phyloP scores from a whole-genome alignment of 2,888 invertebrate genomes.

The Agrochola circellaris region DNA sequence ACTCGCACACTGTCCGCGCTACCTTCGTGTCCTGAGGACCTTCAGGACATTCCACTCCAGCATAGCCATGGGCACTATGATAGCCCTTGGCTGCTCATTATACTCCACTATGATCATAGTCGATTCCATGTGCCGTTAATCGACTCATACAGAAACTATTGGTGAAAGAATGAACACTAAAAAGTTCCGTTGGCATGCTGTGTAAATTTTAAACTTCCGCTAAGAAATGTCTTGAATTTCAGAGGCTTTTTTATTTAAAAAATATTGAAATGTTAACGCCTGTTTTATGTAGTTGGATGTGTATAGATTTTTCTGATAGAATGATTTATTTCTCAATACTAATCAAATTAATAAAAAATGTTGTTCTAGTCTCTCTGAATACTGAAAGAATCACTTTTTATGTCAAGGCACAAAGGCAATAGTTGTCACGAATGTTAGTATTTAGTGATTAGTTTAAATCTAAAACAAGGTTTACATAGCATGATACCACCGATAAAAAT shows the following conservation, averaged over 20 bases:
- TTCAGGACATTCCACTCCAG: constrained; percentile 95
- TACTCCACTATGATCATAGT: constrained; percentile 88
- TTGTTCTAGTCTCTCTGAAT: background rate
- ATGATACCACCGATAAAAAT: constrained; percentile 61
- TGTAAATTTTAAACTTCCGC: constrained; percentile 54
- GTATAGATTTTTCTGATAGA: background rate
- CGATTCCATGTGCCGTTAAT: constrained; percentile 85
- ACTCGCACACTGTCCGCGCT: constrained; percentile 94
- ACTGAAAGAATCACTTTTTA: constrained; percentile 19
- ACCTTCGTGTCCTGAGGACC: constrained; percentile 93
- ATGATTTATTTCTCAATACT: constrained; percentile 13
- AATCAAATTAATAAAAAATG: constrained; percentile 23
- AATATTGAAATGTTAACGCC: constrained; percentile 18
- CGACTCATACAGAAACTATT: constrained; percentile 41
- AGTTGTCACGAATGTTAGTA: constrained; percentile 26
- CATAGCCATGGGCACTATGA: constrained; percentile 95
- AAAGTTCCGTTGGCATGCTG: constrained; percentile 62
- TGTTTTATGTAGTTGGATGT: constrained; percentile 24
- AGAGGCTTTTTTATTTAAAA: background rate
- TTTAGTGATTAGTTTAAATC: constrained; percentile 40
- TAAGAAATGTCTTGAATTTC: constrained; percentile 33
- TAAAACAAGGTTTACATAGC: constrained; percentile 60
- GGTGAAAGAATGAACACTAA: constrained; percentile 28
- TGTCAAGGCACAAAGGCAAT: constrained; percentile 14
- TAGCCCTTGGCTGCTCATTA: constrained; percentile 85